phyloP scores from a whole-genome alignment of 2,113 vertebrate genomes.

The Oxygymnocypris stewartii region DNA sequence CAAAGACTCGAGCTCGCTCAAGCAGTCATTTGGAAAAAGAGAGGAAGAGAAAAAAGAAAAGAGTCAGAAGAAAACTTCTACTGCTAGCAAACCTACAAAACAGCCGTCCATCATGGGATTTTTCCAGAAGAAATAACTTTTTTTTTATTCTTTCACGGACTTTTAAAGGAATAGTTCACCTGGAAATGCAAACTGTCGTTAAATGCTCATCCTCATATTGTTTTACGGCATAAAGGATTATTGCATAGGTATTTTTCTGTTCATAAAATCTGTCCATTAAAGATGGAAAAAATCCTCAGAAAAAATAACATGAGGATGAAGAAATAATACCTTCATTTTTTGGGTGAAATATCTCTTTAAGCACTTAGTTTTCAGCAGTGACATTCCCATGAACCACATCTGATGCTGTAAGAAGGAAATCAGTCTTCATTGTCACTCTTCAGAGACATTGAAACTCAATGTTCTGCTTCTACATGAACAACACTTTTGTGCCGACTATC shows the following conservation, averaged over 20 bases:
- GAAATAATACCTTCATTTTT: background rate
- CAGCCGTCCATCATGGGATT: conserved; percentile 93
- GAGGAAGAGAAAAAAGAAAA: conserved; percentile 79
- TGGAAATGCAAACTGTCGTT: background rate
- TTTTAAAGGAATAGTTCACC: background rate
- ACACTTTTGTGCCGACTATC: background rate
- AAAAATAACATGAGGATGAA: background rate
- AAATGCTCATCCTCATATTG: background rate
- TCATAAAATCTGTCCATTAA: background rate
- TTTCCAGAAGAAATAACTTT: conserved; percentile 87
- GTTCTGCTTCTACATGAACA: background rate
- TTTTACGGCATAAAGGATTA: background rate
- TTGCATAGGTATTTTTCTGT: background rate
- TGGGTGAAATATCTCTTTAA: background rate
- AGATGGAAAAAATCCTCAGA: background rate
- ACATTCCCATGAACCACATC: background rate
- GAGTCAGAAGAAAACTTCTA: conserved; percentile 74
- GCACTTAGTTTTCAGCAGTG: background rate
- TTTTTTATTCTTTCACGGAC: background rate
- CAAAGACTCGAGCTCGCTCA: conserved; percentile 48
- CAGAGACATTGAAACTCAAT: background rate
- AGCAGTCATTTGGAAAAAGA: conserved; percentile 62
- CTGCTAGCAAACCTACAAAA: conserved; percentile 78
- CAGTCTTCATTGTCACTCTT: background rate
- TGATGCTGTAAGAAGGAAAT: background rate